Percentiles rank a stretch among this genome's conserved stretches.
phyloP scores from a whole-genome alignment of 2,797 vertebrate species.

The Lagocephalus sceleratus region DNA sequence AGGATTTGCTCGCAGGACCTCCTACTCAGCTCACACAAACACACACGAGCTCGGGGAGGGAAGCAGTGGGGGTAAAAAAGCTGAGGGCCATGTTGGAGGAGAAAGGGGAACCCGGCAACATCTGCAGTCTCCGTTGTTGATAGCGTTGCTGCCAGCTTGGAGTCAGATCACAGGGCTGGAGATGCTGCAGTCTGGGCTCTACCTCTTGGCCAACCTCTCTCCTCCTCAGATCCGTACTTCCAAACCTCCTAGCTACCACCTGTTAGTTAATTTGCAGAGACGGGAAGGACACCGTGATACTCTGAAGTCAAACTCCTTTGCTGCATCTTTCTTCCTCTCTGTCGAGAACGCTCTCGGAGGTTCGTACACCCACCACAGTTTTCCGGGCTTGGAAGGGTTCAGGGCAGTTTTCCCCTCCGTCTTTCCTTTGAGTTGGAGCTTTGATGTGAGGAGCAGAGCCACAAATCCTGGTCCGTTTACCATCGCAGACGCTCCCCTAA shows the following conservation, averaged over 20 bases:
- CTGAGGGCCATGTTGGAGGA: slow-evolving; percentile 79
- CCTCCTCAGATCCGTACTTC: slow-evolving; percentile 75
- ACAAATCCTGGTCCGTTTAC: slow-evolving; percentile 74
- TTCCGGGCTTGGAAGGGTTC: slow-evolving; percentile 64
- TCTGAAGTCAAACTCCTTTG: slow-evolving; percentile 66
- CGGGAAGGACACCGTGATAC: slow-evolving; percentile 72
- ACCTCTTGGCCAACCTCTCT: slow-evolving; percentile 76
- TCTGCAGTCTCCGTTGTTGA: slow-evolving; percentile 83
- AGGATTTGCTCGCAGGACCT: slow-evolving; percentile 67
- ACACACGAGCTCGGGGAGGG: slow-evolving; percentile 27
- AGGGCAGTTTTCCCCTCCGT: slow-evolving; percentile 37
- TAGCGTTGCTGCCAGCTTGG: slow-evolving; percentile 82
- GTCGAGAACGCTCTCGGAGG: slow-evolving; percentile 33
- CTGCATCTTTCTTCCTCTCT: slow-evolving; percentile 29
- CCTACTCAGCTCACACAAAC: slow-evolving; percentile 61
- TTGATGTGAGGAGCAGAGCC: slow-evolving; percentile 73
- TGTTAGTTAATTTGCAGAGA: slow-evolving; percentile 78
- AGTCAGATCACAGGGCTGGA: slow-evolving; percentile 79
- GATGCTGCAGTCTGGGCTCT: slow-evolving; percentile 75
- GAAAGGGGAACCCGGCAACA: slow-evolving; percentile 77
- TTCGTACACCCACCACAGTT: slow-evolving; percentile 51
- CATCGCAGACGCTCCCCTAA: slow-evolving; percentile 65
- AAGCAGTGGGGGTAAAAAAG: slow-evolving; percentile 53
- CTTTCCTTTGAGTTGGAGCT: slow-evolving; percentile 62
- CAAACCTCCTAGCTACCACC: slow-evolving; percentile 81